Evolutionary conservation across 37 sponge, comb jelly and placozoan species (phyloP), one percentile per base, ranked within the genome.

Genomic region (Spongia lamella): DNA sequence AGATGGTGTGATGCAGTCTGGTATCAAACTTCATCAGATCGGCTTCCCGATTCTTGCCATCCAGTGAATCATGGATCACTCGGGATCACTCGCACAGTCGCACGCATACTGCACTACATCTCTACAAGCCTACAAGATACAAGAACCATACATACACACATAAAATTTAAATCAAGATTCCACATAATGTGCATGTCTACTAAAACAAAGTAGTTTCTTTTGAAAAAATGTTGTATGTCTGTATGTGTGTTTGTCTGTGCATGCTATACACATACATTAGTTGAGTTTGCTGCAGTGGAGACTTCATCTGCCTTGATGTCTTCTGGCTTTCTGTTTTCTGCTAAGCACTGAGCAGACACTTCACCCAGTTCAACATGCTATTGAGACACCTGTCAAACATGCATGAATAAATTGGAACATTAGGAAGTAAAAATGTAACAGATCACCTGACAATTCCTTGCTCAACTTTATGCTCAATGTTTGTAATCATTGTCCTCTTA

Each of bases 271-370:
- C 9, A 9, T 43, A 43, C 47, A 43, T 43, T 43, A 16, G 68
- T 19, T 47, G 24, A 38, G 38, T 17, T 43, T 43, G 47, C 9
- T 13, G 47, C 9, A 9, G 47, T 13, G 47, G 47, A 68, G 0
- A 35, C 54, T 24, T 80, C 66, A 30, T 60, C 52, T 9, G 57
- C 80, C 15, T 17, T 52, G 1, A 62, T 40, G n/a, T 82, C 89
- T 20, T 95, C 96, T 38, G 82, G 86, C 53, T 58, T 68, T 95
- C 96, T 25, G 87, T 64, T 54, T 92, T 88, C 81, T 89, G 89
- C 80, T 95, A 93, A 21, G 65, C 72, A 1, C 76, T 50, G 53
- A 95, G 77, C 3, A 89, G 52, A 16, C 47, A 57, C 67, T 70
- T 83, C 30, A 84, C 56, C 38, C 59, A 56, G 39, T 72, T 74